phyloP scores from a whole-genome alignment of 2,113 vertebrate species.

The Dascyllus trimaculatus region DNA sequence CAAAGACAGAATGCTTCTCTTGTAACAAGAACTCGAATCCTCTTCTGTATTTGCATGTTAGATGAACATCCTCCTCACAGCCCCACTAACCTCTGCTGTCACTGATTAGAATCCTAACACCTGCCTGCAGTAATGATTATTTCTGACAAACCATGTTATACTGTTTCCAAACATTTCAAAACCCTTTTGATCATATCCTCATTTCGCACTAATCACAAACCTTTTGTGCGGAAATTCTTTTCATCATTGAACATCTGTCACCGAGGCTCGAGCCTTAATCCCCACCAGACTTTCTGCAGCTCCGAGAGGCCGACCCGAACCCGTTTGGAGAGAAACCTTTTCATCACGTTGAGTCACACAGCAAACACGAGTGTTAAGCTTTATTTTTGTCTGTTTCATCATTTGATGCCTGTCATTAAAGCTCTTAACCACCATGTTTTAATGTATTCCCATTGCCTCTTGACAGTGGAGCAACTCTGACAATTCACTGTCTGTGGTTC shows the following conservation, averaged over 20 bases:
- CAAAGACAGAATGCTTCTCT: not conserved
- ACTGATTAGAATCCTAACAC: not conserved
- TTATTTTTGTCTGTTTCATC: conserved; percentile 56
- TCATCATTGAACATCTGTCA: conserved; percentile 44
- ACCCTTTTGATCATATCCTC: conserved; percentile 42
- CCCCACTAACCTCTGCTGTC: not conserved
- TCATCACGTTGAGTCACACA: conserved; percentile 40
- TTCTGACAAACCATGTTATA: conserved; percentile 9
- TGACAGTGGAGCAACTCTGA: conserved; percentile 34
- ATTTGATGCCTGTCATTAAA: conserved; percentile 52
- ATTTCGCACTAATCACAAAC: conserved; percentile 30
- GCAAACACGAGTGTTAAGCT: conserved; percentile 16
- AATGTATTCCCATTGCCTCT: conserved; percentile 45
- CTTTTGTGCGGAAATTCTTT: conserved; percentile 28
- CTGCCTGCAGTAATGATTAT: not conserved
- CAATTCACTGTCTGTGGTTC: conserved; percentile 31
- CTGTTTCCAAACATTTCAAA: conserved; percentile 3
- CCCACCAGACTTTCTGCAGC: conserved; percentile 6
- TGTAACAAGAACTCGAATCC: not conserved
- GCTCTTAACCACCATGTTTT: conserved; percentile 32
- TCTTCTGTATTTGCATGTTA: not conserved
- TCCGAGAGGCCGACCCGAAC: conserved; percentile 15
- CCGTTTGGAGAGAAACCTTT: conserved; percentile 41
- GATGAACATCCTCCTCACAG: not conserved
- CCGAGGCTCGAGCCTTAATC: conserved; percentile 1